phyloP scores from a whole-genome alignment of 92 coral and sea anemone species.

The Actinostola sp. region DNA sequence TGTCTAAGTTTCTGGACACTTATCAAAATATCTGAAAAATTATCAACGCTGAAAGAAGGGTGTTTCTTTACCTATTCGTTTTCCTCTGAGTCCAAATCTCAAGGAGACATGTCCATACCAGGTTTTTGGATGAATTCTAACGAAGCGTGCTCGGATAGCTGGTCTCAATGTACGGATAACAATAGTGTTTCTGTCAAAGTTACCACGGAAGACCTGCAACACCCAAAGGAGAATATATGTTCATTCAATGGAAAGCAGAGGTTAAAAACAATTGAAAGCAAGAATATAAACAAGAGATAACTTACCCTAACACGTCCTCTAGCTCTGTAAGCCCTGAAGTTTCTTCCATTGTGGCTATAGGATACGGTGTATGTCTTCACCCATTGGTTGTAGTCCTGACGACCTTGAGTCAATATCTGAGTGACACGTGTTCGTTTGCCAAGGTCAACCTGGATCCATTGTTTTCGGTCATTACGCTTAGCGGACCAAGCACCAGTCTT shows the following conservation, averaged over 20 bases:
- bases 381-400: conserved; percentile 74
- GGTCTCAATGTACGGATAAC: background rate
- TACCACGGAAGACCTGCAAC: conserved; percentile 9
- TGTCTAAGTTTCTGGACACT: too few species aligned
- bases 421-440: conserved; percentile 56
- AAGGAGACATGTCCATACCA: background rate
- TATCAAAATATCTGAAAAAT: too few species aligned
- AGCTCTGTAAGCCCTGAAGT: conserved; percentile 56
- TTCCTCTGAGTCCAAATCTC: conserved; percentile 1
- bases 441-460: conserved; percentile 54
- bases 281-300: background rate
- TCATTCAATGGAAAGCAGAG: conserved; percentile 26
- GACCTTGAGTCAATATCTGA: conserved; percentile 73
- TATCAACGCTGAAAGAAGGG: too few species aligned
- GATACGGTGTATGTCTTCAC: conserved; percentile 61
- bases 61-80: conserved; percentile 2
- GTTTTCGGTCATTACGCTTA: conserved; percentile 33
- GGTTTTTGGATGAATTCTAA: conserved; percentile 35
- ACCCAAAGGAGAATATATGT: conserved; percentile 42
- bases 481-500: conserved; percentile 66
- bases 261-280: background rate
- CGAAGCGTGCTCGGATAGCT: background rate
- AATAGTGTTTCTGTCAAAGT: conserved; percentile 5
- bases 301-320: conserved; percentile 40
- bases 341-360: conserved; percentile 69